Conservation (phyloP, 2,113 vertebrate species). For the Forbesichthys agassizii region DNA sequence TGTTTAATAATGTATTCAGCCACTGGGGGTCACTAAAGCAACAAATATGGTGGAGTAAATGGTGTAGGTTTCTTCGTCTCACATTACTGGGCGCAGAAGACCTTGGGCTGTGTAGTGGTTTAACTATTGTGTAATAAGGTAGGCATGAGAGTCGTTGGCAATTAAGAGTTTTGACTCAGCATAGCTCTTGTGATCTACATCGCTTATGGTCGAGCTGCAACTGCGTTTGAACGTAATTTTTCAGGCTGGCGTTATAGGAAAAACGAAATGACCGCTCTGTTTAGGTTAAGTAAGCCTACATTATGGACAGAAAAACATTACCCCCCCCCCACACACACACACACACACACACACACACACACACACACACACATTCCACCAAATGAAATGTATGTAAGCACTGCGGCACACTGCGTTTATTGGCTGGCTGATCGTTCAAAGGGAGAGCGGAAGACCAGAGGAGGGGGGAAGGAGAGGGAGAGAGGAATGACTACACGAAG, state of each 20-base stretch:
- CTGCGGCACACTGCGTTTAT: slow-evolving; percentile 76
- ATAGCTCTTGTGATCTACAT: not conserved
- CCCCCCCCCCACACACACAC: slow-evolving; percentile 18
- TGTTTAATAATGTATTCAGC: slow-evolving; percentile 54
- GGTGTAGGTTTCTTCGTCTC: slow-evolving; percentile 58
- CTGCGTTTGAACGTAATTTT: no score
- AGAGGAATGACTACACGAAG: slow-evolving; percentile 69
- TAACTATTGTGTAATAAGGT: slow-evolving; percentile 55
- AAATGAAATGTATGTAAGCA: slow-evolving; percentile 67
- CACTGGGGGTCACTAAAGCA: slow-evolving; percentile 76
- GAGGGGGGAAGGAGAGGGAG: slow-evolving; percentile 51
- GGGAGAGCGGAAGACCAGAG: slow-evolving; percentile 68
- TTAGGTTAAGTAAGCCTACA: no score
- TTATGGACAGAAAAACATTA: not conserved
- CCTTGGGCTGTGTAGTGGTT: slow-evolving; percentile 48
- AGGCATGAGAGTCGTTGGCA: slow-evolving; percentile 30
- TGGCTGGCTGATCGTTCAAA: slow-evolving; percentile 65
- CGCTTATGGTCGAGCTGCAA: no score
- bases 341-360: no score
- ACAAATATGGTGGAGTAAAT: slow-evolving; percentile 57
- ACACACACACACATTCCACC: not conserved
- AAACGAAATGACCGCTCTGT: no score
- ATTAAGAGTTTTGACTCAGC: not conserved
- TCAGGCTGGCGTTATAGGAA: no score
- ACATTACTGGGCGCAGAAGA: slow-evolving; percentile 54